These are phyloP conservation scores for Andrena flavipes DNA, from an alignment of 2,888 invertebrate species.

Conservation along the genomic window DNA sequence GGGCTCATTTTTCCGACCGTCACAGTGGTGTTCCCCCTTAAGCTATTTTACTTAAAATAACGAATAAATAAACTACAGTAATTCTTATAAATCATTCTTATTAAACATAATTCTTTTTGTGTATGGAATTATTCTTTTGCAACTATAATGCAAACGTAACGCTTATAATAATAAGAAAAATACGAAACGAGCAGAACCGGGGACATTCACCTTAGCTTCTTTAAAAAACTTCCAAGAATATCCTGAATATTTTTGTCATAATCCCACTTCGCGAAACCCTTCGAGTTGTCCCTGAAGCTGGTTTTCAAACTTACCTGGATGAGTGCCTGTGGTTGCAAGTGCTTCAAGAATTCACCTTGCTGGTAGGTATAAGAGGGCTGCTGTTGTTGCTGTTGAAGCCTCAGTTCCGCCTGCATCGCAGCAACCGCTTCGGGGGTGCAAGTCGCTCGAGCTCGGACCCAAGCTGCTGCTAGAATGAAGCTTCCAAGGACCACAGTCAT, in stretches of 20 bases:
- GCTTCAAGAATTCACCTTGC: conserved; percentile 87
- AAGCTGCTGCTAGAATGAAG: conserved; percentile 93
- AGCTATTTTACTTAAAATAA: too few species aligned
- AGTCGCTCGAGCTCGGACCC: conserved; percentile 92
- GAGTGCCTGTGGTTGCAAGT: conserved; percentile 88
- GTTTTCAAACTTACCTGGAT: conserved; percentile 87
- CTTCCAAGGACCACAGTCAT: conserved; percentile 93
- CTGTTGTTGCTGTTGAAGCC: conserved; percentile 88
- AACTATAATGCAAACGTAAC: too few species aligned
- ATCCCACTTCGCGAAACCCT: not conserved
- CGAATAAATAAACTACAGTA: too few species aligned
- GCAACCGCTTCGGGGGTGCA: conserved; percentile 86
- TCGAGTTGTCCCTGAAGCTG: not conserved
- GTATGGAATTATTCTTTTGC: too few species aligned
- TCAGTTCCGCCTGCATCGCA: conserved; percentile 80
- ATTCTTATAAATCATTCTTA: too few species aligned
- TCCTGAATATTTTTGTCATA: not conserved
- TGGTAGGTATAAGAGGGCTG: conserved; percentile 89
- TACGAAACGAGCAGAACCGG: too few species aligned
- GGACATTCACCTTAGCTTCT: too few species aligned
- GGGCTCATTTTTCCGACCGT: too few species aligned
- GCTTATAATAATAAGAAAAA: too few species aligned
- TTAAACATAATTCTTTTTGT: too few species aligned
- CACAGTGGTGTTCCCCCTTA: too few species aligned
- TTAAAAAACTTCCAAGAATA: too few species aligned